Evolutionary conservation across 2,888 invertebrate genomes (phyloP), one percentile per base, ranked within the genome.

Genomic region (Nyleta sp.): DNA sequence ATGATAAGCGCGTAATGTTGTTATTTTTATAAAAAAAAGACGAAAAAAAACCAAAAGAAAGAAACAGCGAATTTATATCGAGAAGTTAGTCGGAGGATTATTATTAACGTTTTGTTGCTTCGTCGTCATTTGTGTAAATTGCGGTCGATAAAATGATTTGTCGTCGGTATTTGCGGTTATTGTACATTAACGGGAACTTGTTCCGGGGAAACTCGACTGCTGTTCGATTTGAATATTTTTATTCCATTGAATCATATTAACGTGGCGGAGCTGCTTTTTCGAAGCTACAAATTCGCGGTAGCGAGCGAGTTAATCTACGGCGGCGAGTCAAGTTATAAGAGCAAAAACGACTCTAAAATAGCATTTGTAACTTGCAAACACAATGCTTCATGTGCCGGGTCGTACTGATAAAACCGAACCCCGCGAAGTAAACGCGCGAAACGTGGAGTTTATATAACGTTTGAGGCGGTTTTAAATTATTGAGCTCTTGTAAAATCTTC

Each of bases 311-410:
- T 73, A 73, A 65, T 73, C 65, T 65, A 59, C 33, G 28, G 7
- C 18, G n/a, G 28, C 35, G 55, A 65, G 73, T 64, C 59, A 62
- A 65, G 48, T 73, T 65, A n/a, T 33, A 59, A 50, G 52, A 59
- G 52, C 28, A 73, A 73, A 73, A 73, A 73, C 62, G 22, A 55
- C 46, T 35, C 55, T 53, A 40, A 64, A 73, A 73, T 65, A 59
- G 42, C 65, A 65, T 65, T 65, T 65, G 65, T 59, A 52, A 73
- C 55, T 64, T 13, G 62, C 72, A 40, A 57, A 57, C 20, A 62
- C 57, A 65, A 64, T 59, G 57, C 52, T 40, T 65, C 65, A 46
- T 65, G 48, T 18, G 42, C 8, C 35, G 72, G 46, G 53, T 33
- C 31, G 50, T 10, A 17, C 62, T 57, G 64, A 64, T 72, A 72